These are phyloP conservation scores for Hemibagrus wyckioides DNA, from an alignment of 2,113 vertebrate genomes.

Conservation along the genomic window DNA sequence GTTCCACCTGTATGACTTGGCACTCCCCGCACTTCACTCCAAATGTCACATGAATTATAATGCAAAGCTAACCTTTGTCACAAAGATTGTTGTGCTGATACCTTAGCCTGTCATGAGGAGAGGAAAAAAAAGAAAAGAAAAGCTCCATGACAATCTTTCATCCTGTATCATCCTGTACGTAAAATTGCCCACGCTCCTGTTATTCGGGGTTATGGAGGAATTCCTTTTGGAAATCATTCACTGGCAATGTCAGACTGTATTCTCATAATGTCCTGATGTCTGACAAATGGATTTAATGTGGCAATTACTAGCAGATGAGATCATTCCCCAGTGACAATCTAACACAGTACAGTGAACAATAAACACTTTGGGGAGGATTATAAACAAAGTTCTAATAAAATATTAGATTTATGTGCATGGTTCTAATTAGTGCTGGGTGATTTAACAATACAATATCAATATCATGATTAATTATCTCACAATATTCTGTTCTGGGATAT, in stretches of 20 bases:
- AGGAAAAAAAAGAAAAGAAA: constrained; percentile 40
- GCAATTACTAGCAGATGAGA: background rate
- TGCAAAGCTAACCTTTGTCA: constrained; percentile 71
- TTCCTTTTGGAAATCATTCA: constrained; percentile 21
- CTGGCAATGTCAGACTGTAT: constrained; percentile 8
- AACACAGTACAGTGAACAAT: background rate
- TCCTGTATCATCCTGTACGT: constrained; percentile 36
- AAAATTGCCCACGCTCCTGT: constrained; percentile 26
- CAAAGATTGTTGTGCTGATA: constrained; percentile 64
- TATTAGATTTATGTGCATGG: background rate
- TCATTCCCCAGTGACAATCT: background rate
- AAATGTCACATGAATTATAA: constrained; percentile 73
- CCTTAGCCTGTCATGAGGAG: constrained; percentile 55
- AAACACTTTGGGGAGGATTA: background rate
- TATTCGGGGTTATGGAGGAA: constrained; percentile 5
- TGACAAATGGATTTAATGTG: constrained; percentile 6
- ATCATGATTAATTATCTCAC: background rate
- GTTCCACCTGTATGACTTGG: constrained; percentile 57
- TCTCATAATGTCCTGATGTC: constrained; percentile 10
- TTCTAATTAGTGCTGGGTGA: background rate
- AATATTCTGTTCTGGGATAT: background rate
- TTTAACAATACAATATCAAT: background rate
- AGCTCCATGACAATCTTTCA: constrained; percentile 44
- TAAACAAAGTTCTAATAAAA: background rate
- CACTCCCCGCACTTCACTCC: constrained; percentile 54